A percentile compares a stretch with the other conserved stretches of the same genome.
Conservation (phyloP, 2,888 invertebrate genomes). For the Odontocerum albicorne region DNA sequence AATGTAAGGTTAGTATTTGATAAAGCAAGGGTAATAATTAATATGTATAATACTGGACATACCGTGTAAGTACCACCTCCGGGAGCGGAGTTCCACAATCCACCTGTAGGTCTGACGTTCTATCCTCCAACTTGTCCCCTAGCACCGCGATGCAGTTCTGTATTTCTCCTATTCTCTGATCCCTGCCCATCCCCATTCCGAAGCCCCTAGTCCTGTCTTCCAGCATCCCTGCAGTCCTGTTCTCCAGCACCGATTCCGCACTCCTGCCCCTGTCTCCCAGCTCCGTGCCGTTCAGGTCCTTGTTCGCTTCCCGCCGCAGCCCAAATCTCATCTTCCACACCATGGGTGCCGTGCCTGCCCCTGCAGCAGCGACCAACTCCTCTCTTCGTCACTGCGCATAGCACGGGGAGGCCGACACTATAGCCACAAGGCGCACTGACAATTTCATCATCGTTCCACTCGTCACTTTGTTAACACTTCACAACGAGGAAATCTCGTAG, state of each 20-base stretch:
- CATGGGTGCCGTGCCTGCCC: too few species aligned
- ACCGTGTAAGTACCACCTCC: background rate
- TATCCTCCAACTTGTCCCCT: background rate
- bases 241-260: slow-evolving; percentile 1
- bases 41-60: too few species aligned
- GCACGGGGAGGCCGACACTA: too few species aligned
- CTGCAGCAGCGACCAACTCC: too few species aligned
- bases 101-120: background rate
- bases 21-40: too few species aligned
- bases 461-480: too few species aligned
- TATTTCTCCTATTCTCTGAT: background rate
- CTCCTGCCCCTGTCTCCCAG: background rate
- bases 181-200: background rate
- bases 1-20: too few species aligned
- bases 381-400: too few species aligned
- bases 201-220: background rate
- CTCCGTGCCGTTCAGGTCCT: background rate
- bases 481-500: too few species aligned
- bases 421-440: too few species aligned
- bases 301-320: background rate
- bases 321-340: slow-evolving; percentile 10
- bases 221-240: background rate
- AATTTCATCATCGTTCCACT: too few species aligned
- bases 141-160: too few species aligned
- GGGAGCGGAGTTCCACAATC: background rate